Evolutionary conservation across 2,797 vertebrate species (phyloP).

Genomic region (Chloroceryle inda): DNA sequence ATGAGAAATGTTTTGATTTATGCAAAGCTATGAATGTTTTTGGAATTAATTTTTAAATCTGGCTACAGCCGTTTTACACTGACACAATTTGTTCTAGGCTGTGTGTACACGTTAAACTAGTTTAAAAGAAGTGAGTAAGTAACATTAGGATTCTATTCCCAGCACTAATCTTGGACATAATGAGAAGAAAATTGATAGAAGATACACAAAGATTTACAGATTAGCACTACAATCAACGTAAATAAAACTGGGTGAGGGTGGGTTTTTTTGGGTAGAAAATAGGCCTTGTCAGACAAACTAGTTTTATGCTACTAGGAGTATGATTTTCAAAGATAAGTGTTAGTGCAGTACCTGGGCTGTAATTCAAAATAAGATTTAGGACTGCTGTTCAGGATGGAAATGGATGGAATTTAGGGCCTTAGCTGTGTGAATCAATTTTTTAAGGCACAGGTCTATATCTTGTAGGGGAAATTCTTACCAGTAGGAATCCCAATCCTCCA

Average conservation of each 20-base stretch:
- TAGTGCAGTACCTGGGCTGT: background rate
- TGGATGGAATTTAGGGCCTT: background rate
- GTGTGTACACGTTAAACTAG: background rate
- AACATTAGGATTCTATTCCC: background rate
- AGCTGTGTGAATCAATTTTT: background rate
- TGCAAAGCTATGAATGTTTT: constrained; percentile 52
- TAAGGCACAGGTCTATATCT: background rate
- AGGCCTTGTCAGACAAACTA: background rate
- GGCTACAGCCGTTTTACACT: constrained; percentile 8
- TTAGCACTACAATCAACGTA: background rate
- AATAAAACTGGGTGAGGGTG: background rate
- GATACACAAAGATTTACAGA: background rate
- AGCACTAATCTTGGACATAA: background rate
- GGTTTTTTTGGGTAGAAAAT: background rate
- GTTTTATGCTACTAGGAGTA: background rate
- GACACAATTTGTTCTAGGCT: constrained; percentile 11
- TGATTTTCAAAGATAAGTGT: background rate
- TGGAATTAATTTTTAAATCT: constrained; percentile 58
- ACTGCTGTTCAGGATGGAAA: background rate
- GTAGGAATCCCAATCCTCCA: background rate
- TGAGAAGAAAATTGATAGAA: background rate
- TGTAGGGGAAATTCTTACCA: background rate
- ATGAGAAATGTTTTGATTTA: constrained; percentile 51
- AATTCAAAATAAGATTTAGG: constrained; percentile 20
- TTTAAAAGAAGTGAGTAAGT: background rate